Percentiles rank a stretch among this genome's conserved stretches.
These are phyloP conservation scores for Maconellicoccus hirsutus DNA, from an alignment of 1,140 invertebrate species.

Conservation along the genomic window DNA sequence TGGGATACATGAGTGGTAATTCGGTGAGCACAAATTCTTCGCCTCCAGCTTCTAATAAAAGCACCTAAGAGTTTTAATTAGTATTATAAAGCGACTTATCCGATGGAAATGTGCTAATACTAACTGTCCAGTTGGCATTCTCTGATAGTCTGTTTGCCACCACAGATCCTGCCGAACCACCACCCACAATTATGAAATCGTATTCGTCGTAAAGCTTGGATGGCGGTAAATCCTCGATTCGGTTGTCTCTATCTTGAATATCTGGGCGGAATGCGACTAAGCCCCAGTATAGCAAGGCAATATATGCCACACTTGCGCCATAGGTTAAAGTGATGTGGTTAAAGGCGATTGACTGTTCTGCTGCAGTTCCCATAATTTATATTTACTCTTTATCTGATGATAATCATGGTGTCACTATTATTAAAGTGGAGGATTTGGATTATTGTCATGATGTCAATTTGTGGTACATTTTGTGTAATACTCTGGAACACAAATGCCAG, in stretches of 20 bases:
- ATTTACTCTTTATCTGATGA: conserved; percentile 31
- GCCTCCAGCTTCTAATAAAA: conserved; percentile 72
- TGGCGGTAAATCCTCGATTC: conserved; percentile 39
- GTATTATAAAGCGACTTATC: background rate
- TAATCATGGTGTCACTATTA: too few species aligned
- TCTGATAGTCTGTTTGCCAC: conserved; percentile 63
- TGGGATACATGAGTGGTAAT: conserved; percentile 58
- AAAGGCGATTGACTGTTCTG: background rate
- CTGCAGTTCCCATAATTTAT: background rate
- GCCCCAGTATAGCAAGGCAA: background rate
- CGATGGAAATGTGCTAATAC: too few species aligned
- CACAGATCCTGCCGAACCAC: conserved; percentile 68
- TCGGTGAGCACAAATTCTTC: conserved; percentile 59
- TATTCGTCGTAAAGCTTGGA: conserved; percentile 43
- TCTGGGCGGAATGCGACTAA: conserved; percentile 34
- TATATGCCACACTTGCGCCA: background rate
- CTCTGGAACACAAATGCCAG: too few species aligned
- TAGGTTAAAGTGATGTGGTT: background rate
- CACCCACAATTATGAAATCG: conserved; percentile 69
- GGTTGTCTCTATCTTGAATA: conserved; percentile 47
- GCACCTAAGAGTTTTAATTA: conserved; percentile 37
- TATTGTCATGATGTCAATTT: too few species aligned
- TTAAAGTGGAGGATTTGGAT: too few species aligned
- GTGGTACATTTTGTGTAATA: too few species aligned
- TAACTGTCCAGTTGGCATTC: conserved; percentile 56